These are phyloP conservation scores for Harpagus bidentatus DNA, from an alignment of 2,113 vertebrate genomes.

Conservation along the genomic window DNA sequence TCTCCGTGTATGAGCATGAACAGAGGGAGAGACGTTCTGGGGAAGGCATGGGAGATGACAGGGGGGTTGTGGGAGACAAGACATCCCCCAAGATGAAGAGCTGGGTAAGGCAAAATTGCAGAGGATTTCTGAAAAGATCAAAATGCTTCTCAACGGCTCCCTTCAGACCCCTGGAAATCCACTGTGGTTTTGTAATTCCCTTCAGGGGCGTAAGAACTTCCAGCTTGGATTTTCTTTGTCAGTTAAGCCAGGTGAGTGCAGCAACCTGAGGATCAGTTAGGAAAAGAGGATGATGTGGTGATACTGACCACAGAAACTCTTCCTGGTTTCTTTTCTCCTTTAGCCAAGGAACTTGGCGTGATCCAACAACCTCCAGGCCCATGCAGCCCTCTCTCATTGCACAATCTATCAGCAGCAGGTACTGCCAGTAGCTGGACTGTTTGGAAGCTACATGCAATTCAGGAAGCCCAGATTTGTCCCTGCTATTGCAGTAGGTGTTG, in stretches of 20 bases:
- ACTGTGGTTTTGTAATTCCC: background rate
- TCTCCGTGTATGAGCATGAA: rapidly evolving
- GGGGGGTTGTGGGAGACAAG: background rate
- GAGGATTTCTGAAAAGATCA: background rate
- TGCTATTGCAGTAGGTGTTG: background rate
- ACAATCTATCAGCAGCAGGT: background rate
- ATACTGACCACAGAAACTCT: background rate
- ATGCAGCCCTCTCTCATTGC: background rate
- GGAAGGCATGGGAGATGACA: background rate
- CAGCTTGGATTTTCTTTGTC: background rate
- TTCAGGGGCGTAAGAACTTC: background rate
- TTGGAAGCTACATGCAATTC: background rate
- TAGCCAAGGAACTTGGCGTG: background rate
- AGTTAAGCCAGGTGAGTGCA: background rate
- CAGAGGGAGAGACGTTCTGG: background rate
- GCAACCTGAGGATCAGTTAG: background rate
- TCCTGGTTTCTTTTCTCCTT: background rate
- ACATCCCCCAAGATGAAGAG: background rate
- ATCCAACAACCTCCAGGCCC: background rate
- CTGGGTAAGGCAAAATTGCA: background rate
- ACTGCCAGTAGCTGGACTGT: background rate
- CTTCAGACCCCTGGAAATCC: background rate
- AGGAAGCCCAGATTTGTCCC: background rate
- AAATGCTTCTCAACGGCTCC: background rate
- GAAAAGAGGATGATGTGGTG: background rate